Base-by-base conservation (phyloP, 2,113 vertebrate species). In the Nannospalax galili region DNA sequence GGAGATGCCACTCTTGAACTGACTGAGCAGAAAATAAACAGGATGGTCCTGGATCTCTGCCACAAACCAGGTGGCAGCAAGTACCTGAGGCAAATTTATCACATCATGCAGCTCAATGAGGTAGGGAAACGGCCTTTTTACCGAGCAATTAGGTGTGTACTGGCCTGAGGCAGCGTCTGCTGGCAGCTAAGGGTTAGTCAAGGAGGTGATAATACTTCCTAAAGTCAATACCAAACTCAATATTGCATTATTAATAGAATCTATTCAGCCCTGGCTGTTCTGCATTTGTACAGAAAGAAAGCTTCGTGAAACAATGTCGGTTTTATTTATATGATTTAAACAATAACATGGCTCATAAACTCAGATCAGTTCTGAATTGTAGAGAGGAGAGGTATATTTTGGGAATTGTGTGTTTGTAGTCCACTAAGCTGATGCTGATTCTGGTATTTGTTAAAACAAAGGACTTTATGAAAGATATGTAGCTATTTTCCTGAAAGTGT, bases 61-160 rank as follows among this genome's bases (percentile, higher is more conserved):
- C 99, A 99, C 99, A 99, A 99, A 99, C 99, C 99, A 99, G 99
- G 99, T 99, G 99, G 99, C 98, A 99, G 98, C 88, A 95, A 99
- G 98, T 99, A 99, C 99, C 99, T 99, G 99, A 99, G 98, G 99
- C 99, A 99, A 99, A 99, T 99, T 99, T 99, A 99, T 99, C 99
- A 99, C 99, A 99, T 99, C 99, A 99, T 99, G 99, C 99, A 97
- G 98, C 99, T 99, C 99, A 99, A 99, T 99, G 99, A 99, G 99
- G 99, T 99, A 99, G 98, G 99, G 99, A 99, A 99, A 99, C 97
- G 96, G 99, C 98, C 98, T 98, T 99, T 99, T 99, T 99, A 98
- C 98, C 98, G 98, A 99, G 99, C 99, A 99, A 99, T 99, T 99
- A 99, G 99, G 98, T 99, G 99, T 99, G 99, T 99, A 99, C 98